Base-by-base conservation (phyloP, 2,113 vertebrate species). In the Electrona antarctica region DNA sequence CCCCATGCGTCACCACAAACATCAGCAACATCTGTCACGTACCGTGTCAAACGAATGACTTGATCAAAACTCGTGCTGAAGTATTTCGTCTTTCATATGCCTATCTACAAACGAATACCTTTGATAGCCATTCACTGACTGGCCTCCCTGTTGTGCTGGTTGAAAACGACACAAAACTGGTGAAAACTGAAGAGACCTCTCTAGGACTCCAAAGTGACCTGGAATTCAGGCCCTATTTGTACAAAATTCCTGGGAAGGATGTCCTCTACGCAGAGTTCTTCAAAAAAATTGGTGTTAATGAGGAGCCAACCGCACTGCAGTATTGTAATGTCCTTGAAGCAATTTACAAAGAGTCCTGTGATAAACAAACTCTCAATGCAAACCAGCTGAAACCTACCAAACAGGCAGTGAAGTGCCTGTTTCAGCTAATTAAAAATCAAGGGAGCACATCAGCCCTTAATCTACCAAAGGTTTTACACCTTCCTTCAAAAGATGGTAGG, bases 151-250 rank as follows among this genome's bases (percentile, higher is more conserved):
- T 95, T 65, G 88, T 96, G 64, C 72, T 96, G 70, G 82, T 93
- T 52, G 92, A 93, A 80, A 89, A 86, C 1, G 74, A 86, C 41
- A 77, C 48, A 47, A 11, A 51, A 41, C 84, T 96, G 76, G 86
- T 84, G 13, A 85, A 69, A 45, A 56, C 87, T 15, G 6, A 21
- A 2, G 78, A 89, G 13, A 83, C 81, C 1, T 91, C 80, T 49
- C 68, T 88, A 58, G 58, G n/a, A 0, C 81, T 95, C 0, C 0
- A 0, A 0, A 0, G 64, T 0, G 10, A 71, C 3, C 0, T 0
- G 0, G 85, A 89, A 0, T 95, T 96, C 61, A 85, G 88, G 60
- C 95, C 93, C 0, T 96, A 95, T 67, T 89, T 96, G 6, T 87
- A 93, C 74, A 77, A 1, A 0, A 75, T 90, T 64, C 75, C 86